Percentiles rank a stretch among this genome's conserved stretches.
These are phyloP conservation scores for Pseudomyrmex sp. DNA, from an alignment of 1,140 invertebrate species.

Conservation along the genomic window DNA sequence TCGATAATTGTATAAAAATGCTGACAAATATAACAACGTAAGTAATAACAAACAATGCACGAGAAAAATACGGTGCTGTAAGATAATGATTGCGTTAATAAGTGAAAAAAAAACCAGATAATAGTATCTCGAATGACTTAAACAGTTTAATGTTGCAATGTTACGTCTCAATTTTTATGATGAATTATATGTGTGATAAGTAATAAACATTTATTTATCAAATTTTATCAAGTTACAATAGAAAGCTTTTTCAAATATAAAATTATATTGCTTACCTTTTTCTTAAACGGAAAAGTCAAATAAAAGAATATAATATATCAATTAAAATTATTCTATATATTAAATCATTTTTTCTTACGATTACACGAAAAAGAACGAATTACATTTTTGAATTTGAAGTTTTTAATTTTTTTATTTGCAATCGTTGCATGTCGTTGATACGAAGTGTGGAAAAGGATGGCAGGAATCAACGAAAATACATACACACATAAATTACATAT, in stretches of 20 bases:
- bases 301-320: no score
- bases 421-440: not conserved
- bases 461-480: constrained; percentile 34
- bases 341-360: not conserved
- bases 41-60: not conserved
- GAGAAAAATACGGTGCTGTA: no score
- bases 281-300: no score
- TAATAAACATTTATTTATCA: not conserved
- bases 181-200: not conserved
- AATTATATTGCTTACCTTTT: not conserved
- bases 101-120: not conserved
- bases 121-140: constrained; percentile 4
- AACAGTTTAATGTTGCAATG: not conserved
- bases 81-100: not conserved
- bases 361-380: not conserved
- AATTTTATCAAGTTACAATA: not conserved
- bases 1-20: not conserved
- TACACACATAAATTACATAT: constrained; percentile 20
- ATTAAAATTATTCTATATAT: not conserved
- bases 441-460: constrained; percentile 1
- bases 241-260: not conserved
- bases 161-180: constrained; percentile 8
- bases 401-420: not conserved
- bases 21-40: not conserved
- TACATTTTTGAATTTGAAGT: not conserved